Percentiles rank a stretch among this genome's conserved stretches.
Evolutionary conservation across 1,140 invertebrate genomes (phyloP).

Genomic region (Papilio dardanus): DNA sequence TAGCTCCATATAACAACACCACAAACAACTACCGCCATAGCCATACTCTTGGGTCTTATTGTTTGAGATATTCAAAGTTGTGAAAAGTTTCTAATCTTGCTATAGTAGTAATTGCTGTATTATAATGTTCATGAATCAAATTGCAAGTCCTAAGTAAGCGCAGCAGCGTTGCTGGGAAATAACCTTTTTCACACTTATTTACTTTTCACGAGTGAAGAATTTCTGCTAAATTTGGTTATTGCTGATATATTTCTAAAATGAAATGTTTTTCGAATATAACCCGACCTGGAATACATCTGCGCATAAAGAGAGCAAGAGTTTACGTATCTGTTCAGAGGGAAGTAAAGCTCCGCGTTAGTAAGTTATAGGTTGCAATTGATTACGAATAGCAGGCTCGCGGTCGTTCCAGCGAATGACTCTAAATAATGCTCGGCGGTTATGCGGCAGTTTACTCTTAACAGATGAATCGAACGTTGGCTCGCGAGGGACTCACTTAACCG

Average conservation of each 20-base stretch:
- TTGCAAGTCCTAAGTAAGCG: background rate
- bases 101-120: background rate
- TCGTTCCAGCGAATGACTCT: conserved; percentile 36
- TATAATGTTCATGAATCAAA: background rate
- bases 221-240: conserved; percentile 8
- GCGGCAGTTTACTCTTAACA: conserved; percentile 33
- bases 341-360: conserved; percentile 28
- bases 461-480: conserved; percentile 28
- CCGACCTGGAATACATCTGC: background rate
- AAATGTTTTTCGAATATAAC: conserved; percentile 8
- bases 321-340: background rate
- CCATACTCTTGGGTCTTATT: background rate
- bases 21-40: conserved; percentile 20
- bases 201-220: conserved; percentile 13
- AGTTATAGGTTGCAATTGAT: conserved; percentile 34
- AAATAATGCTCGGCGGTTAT: conserved; percentile 35
- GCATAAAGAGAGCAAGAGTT: background rate
- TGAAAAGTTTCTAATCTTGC: background rate
- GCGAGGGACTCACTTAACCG: conserved; percentile 42
- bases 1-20: conserved; percentile 19
- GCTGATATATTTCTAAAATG: conserved; percentile 1
- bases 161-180: conserved; percentile 1
- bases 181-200: conserved; percentile 23
- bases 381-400: conserved; percentile 29
- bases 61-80: background rate